Evolutionary conservation across 2,113 vertebrate species (phyloP).

Genomic region (Platichthys flesus): DNA sequence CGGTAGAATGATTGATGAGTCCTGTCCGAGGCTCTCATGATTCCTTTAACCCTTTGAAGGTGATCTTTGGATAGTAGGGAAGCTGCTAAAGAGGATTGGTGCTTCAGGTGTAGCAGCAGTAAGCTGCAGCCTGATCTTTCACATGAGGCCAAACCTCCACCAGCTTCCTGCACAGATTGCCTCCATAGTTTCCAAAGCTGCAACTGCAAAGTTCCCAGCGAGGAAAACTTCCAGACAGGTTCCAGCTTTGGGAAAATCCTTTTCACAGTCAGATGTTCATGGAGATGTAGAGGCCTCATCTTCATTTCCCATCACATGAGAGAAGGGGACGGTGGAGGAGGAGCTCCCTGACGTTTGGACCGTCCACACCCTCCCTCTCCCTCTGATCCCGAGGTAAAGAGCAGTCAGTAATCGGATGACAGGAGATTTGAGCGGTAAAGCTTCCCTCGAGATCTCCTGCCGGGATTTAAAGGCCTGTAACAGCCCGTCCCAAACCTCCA

Average conservation of each 20-base stretch:
- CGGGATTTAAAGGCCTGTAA: conserved; percentile 59
- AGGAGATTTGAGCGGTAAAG: conserved; percentile 75
- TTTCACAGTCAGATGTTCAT: background rate
- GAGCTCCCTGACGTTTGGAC: conserved; percentile 4
- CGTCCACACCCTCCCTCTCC: background rate
- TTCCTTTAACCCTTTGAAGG: conserved; percentile 54
- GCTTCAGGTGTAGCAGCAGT: conserved; percentile 40
- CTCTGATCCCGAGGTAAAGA: conserved; percentile 73
- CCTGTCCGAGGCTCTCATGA: background rate
- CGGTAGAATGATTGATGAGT: background rate
- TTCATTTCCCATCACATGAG: background rate
- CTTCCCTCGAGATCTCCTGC: conserved; percentile 68
- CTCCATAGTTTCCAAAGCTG: background rate
- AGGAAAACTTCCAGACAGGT: background rate
- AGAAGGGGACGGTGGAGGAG: background rate
- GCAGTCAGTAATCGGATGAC: conserved; percentile 81
- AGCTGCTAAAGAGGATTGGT: conserved; percentile 63
- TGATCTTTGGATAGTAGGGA: conserved; percentile 59
- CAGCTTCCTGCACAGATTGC: background rate
- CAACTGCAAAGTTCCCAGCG: accelerated
- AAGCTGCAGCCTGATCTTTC: conserved; percentile 44
- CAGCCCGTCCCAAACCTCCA: background rate
- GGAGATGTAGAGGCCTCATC: background rate
- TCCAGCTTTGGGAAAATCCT: accelerated
- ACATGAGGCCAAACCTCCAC: conserved; percentile 16